These are phyloP conservation scores for Sycobia sp. DNA, from an alignment of 1,140 invertebrate species.

Conservation along the genomic window DNA sequence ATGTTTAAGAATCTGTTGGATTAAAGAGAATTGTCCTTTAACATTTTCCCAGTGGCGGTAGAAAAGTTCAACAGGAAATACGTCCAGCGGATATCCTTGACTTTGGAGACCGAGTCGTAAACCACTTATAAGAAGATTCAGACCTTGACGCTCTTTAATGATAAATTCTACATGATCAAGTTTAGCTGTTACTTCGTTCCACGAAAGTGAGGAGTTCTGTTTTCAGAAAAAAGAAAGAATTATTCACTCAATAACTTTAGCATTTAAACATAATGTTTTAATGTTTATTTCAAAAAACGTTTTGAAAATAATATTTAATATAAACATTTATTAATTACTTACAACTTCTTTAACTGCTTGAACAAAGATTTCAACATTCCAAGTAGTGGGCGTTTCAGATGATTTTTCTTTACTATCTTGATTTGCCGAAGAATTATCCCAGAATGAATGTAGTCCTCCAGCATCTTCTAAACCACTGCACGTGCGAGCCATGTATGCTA, in stretches of 20 bases:
- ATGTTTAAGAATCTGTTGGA: conserved; percentile 85
- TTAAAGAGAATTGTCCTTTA: conserved; percentile 89
- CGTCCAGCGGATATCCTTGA: conserved; percentile 72
- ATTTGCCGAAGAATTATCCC: conserved; percentile 47
- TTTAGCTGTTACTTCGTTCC: conserved; percentile 91
- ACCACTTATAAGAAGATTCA: conserved; percentile 81
- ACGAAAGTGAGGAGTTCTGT: conserved; percentile 76
- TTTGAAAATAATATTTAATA: conserved; percentile 1
- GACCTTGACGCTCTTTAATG: conserved; percentile 82
- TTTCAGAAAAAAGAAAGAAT: conserved; percentile 25
- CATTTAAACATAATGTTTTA: too few species aligned
- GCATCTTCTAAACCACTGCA: conserved; percentile 76
- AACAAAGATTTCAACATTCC: conserved; percentile 93
- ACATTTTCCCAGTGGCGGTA: conserved; percentile 91
- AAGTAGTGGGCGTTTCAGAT: conserved; percentile 66
- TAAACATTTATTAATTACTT: conserved; percentile 39
- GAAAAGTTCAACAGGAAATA: conserved; percentile 87
- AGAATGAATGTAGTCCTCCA: conserved; percentile 68
- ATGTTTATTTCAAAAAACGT: too few species aligned
- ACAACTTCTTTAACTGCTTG: conserved; percentile 88
- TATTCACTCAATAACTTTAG: too few species aligned
- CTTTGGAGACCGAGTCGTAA: conserved; percentile 79
- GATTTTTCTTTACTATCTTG: conserved; percentile 55
- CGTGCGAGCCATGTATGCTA: conserved; percentile 86
- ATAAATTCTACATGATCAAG: conserved; percentile 90